Evolutionary conservation across 2,888 invertebrate species (phyloP), one percentile per base, ranked within the genome.

Genomic region (Drosophila vallismaia): DNA sequence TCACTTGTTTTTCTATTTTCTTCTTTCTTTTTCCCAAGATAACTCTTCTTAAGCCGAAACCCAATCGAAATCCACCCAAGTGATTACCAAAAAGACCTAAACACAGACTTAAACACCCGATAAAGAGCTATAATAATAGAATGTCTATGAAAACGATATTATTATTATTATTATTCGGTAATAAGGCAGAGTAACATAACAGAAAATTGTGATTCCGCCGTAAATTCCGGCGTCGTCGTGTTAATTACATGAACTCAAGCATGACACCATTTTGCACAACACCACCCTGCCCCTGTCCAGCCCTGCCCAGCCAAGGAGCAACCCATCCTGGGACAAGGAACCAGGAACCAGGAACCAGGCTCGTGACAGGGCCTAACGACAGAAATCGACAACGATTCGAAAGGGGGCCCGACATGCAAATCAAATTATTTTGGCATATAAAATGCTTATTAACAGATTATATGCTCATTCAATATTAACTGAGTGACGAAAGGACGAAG

Each of bases 401-500:
- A 19, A 19, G 19, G 19, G 31, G 38, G 14, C 42, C 56, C 64
- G 53, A 48, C 75, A 80, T 80, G 75, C 75, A 80, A 86, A 80
- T 80, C 81, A 70, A 86, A 86, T 86, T 80, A 80, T 83, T 72
- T 77, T 69, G 78, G 62, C 72, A 77, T 75, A 86, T 79, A 66
- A 79, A 79, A 77, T 63, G 67, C 84, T 86, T 75, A 70, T 72
- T 72, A 58, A 60, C 28, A 54, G 72, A 77, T 77, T 69, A 84
- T 69, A 57, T 57, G 49, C 70, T 58, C 70, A 69, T 42, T 67
- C 70, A 67, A 67, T 67, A 67, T 69, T 49, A 57, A 71, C 64
- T 70, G 63, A 71, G 62, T 71, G 52, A 46, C 1, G 19, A 19
- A 19, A 19, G 19, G 19, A 8, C 50, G 57, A 12, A 19, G 19